Evolutionary conservation across 2,888 invertebrate genomes (phyloP).

Genomic region (Trimorus sp.): DNA sequence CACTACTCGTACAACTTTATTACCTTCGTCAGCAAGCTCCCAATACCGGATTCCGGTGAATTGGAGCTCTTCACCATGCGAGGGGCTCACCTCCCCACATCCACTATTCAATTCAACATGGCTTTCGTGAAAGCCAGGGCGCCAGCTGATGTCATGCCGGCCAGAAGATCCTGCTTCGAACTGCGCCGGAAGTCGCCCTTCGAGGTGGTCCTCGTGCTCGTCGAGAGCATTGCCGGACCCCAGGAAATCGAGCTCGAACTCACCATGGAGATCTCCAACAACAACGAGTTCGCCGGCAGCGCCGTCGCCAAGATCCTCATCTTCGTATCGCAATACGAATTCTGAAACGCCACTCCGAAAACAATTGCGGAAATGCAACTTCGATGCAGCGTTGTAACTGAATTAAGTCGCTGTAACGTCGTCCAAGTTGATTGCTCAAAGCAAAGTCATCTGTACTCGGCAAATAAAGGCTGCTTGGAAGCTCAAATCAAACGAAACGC

Average conservation of each 20-base stretch:
- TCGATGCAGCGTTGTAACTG: no score
- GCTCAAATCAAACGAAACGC: slow-evolving; percentile 45
- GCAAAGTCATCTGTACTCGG: background rate
- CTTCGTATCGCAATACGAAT: slow-evolving; percentile 92
- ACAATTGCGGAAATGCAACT: no score
- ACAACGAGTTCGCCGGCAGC: slow-evolving; percentile 88
- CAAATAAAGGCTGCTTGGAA: slow-evolving; percentile 15
- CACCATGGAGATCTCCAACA: slow-evolving; percentile 91
- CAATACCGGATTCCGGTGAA: slow-evolving; percentile 85
- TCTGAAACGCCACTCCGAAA: slow-evolving; percentile 81
- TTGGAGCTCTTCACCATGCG: slow-evolving; percentile 94
- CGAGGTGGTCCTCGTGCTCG: slow-evolving; percentile 90
- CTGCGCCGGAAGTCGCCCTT: slow-evolving; percentile 83
- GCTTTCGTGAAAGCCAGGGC: slow-evolving; percentile 86
- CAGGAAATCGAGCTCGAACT: slow-evolving; percentile 95
- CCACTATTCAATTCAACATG: slow-evolving; percentile 89
- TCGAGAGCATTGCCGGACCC: slow-evolving; percentile 90
- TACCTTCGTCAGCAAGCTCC: slow-evolving; percentile 92
- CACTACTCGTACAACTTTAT: slow-evolving; percentile 97
- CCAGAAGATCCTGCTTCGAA: slow-evolving; percentile 85
- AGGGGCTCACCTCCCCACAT: slow-evolving; percentile 88
- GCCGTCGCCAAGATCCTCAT: slow-evolving; percentile 93
- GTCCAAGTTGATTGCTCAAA: no score
- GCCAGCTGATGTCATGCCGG: slow-evolving; percentile 84
- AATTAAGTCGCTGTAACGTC: no score